A percentile compares a stretch with the other conserved stretches of the same genome.
These are phyloP conservation scores for Drosophila limbata DNA, from an alignment of 2,888 invertebrate species.

Conservation along the genomic window DNA sequence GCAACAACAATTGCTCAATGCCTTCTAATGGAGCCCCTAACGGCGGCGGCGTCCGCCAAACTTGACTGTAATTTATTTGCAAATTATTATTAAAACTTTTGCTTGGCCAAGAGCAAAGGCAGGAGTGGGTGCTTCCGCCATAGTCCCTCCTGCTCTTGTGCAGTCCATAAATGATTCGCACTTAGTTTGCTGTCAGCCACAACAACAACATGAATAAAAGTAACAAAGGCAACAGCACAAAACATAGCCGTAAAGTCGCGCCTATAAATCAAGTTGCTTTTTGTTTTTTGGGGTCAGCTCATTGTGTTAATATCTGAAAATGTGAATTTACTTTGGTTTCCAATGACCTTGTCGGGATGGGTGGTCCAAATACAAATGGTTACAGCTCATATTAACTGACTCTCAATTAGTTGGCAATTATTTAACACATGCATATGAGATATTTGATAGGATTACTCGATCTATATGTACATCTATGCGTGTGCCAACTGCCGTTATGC, in stretches of 20 bases:
- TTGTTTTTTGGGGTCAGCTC: conserved; percentile 46
- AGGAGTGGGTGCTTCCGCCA: conserved; percentile 26
- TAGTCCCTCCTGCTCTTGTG: conserved; percentile 5
- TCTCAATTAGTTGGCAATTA: conserved; percentile 72
- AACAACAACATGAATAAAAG: conserved; percentile 36
- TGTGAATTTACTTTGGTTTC: conserved; percentile 33
- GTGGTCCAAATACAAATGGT: background rate
- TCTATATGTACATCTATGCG: conserved; percentile 33
- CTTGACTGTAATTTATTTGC: conserved; percentile 82
- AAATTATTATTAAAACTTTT: conserved; percentile 83
- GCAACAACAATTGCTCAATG: conserved; percentile 60
- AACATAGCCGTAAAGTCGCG: conserved; percentile 70
- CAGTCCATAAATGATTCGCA: conserved; percentile 71
- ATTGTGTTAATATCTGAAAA: conserved; percentile 47
- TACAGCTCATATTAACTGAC: conserved; percentile 51
- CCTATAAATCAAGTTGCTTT: conserved; percentile 68
- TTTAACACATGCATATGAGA: conserved; percentile 19
- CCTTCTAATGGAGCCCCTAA: conserved; percentile 63
- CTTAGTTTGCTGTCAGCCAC: conserved; percentile 77
- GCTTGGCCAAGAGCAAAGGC: conserved; percentile 48
- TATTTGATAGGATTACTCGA: conserved; percentile 1
- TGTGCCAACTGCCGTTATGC: conserved; percentile 57
- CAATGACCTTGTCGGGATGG: conserved; percentile 13
- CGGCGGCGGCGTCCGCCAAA: conserved; percentile 57
- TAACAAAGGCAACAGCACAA: conserved; percentile 25